phyloP scores from a whole-genome alignment of 1,140 invertebrate species.

The Drosophila mayri region DNA sequence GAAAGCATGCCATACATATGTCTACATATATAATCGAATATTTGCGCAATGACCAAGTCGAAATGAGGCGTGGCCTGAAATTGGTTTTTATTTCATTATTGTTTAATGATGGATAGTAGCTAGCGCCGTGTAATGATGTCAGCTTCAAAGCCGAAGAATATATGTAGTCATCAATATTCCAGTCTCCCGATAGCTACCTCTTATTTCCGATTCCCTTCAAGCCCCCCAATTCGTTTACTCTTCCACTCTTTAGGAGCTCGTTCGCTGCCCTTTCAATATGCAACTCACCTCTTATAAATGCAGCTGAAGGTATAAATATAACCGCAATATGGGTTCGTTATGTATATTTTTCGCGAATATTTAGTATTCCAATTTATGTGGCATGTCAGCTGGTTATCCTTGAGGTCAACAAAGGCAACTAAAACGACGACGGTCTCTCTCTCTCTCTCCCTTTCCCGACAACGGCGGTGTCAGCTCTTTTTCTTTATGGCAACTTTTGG shows the following conservation, averaged over 20 bases:
- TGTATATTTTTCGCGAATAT: slow-evolving; percentile 40
- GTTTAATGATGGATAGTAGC: slow-evolving; percentile 32
- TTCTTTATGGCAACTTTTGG: slow-evolving; percentile 74
- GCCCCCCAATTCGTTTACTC: not conserved
- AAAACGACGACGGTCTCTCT: slow-evolving; percentile 11
- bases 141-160: slow-evolving; percentile 28
- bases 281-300: slow-evolving; percentile 66
- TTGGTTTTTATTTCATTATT: slow-evolving; percentile 37
- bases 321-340: slow-evolving; percentile 45
- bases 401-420: slow-evolving; percentile 60
- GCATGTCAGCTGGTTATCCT: slow-evolving; percentile 82
- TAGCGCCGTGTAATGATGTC: slow-evolving; percentile 53
- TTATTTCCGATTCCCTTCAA: not conserved
- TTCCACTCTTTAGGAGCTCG: slow-evolving; percentile 9
- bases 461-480: slow-evolving; percentile 44
- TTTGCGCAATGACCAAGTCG: slow-evolving; percentile 64
- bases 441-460: slow-evolving; percentile 48
- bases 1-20: slow-evolving; percentile 63
- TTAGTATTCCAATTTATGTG: slow-evolving; percentile 82
- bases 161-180: slow-evolving; percentile 4
- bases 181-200: not conserved
- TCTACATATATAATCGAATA: slow-evolving; percentile 52
- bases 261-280: slow-evolving; percentile 34
- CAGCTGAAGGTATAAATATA: slow-evolving; percentile 40
- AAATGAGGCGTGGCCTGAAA: slow-evolving; percentile 51